A percentile compares a stretch with the other conserved stretches of the same genome.
Conservation (phyloP, 2,888 invertebrate species). For the Sussaba pulchella region DNA sequence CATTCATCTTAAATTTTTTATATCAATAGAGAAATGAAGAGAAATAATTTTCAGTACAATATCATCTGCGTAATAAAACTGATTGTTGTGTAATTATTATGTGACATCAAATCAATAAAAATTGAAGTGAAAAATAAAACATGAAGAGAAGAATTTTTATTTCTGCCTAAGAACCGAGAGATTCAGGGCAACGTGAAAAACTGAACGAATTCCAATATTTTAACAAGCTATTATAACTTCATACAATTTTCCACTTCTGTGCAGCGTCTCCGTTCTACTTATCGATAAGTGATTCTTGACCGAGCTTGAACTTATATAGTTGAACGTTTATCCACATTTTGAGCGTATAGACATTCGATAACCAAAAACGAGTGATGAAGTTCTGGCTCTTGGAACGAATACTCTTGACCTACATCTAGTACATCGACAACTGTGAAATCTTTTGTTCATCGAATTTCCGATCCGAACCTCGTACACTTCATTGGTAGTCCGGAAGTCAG, state of each 20-base stretch:
- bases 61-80: too few species aligned
- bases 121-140: too few species aligned
- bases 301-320: background rate
- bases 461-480: background rate
- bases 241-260: background rate
- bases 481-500: background rate
- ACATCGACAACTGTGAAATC: background rate
- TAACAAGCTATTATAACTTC: background rate
- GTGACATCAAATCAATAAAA: too few species aligned
- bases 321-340: constrained; percentile 1
- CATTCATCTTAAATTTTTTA: too few species aligned
- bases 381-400: background rate
- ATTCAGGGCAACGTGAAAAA: too few species aligned
- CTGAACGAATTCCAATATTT: too few species aligned
- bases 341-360: background rate
- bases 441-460: constrained; percentile 22
- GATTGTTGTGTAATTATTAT: too few species aligned
- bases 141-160: too few species aligned
- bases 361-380: background rate
- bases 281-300: constrained; percentile 3
- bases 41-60: too few species aligned
- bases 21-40: too few species aligned
- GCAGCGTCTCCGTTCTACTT: background rate
- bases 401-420: constrained; percentile 9
- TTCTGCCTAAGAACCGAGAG: too few species aligned